Evolutionary conservation across 1,140 invertebrate genomes (phyloP), one percentile per base, ranked within the genome.

Genomic region (Pachyrhynchus sulphureomaculatus): DNA sequence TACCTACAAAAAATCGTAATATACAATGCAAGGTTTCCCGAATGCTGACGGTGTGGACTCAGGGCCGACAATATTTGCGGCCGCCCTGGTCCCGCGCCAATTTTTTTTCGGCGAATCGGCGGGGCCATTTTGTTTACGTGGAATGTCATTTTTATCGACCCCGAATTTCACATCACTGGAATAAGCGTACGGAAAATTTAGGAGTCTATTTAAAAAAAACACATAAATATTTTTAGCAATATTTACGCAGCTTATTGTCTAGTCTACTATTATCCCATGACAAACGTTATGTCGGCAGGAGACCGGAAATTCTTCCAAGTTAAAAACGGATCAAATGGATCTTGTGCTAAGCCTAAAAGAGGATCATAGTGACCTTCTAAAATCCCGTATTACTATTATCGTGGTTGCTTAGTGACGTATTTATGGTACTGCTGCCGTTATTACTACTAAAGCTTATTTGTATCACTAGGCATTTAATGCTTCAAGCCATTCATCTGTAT

Each of bases 401-500:
- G 15, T 75, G 76, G 53, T 69, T 75, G 26, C 73, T 70, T 48
- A 75, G 70, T 12, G 68, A 67, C 12, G 65, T 52, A n/a, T n/a
- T n/a, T 13, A 34, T 10, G 12, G 26, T 20, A 24, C 59, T 65
- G 32, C 70, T 60, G 47, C 72, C 67, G 42, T 54, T 64, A 12
- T 44, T 53, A 12, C 57, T 59, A 23, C 49, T 34, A 20, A 68
- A 56, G 33, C 70, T n/a, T 45, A 21, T 29, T 26, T 4, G 68
- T 67, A 52, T 69, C 74, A 13, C 59, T 76, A 15, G 79, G 80
- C 75, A 88, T 81, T n/a, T 33, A 88, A 77, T 0, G 84, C 84
- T 53, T 90, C 87, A 36, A 91, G 73, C 88, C 88, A 90, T 65
- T 84, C 83, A 64, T 90, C 88, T 75, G 89, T 88, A 65, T 88